Evolutionary conservation across 1,140 invertebrate genomes (phyloP).

Genomic region (Dufourea novaeangliae): DNA sequence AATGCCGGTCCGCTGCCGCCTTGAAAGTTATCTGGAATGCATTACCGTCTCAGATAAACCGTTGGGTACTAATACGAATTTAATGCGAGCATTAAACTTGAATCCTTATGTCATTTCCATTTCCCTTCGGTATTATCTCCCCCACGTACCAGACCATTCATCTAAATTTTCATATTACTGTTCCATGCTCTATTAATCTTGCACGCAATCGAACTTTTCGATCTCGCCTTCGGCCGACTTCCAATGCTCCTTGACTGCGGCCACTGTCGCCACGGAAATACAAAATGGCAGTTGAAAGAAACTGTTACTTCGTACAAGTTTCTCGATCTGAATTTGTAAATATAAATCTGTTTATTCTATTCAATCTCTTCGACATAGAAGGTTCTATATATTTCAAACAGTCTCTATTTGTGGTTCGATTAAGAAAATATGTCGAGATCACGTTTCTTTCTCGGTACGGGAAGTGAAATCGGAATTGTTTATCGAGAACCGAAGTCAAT

Average conservation of each 20-base stretch:
- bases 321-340: too few species aligned
- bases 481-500: not conserved
- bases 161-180: constrained; percentile 42
- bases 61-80: constrained; percentile 21
- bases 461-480: not conserved
- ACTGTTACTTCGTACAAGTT: too few species aligned
- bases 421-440: not conserved
- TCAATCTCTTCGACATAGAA: too few species aligned
- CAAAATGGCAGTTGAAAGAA: not conserved
- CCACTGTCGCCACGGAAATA: not conserved
- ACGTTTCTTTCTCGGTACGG: not conserved
- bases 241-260: constrained; percentile 1
- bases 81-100: constrained; percentile 31
- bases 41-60: constrained; percentile 7
- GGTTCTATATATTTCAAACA: too few species aligned
- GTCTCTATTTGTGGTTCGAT: not conserved
- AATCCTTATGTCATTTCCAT: constrained; percentile 46
- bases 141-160: constrained; percentile 15
- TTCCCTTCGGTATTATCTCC: constrained; percentile 13
- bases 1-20: not conserved
- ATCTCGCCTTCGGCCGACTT: constrained; percentile 27
- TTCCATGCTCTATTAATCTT: constrained; percentile 38
- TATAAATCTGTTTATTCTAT: too few species aligned
- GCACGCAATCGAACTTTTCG: constrained; percentile 35
- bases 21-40: constrained; percentile 32